Base-by-base conservation (phyloP, 2,113 vertebrate species). In the Parus major region DNA sequence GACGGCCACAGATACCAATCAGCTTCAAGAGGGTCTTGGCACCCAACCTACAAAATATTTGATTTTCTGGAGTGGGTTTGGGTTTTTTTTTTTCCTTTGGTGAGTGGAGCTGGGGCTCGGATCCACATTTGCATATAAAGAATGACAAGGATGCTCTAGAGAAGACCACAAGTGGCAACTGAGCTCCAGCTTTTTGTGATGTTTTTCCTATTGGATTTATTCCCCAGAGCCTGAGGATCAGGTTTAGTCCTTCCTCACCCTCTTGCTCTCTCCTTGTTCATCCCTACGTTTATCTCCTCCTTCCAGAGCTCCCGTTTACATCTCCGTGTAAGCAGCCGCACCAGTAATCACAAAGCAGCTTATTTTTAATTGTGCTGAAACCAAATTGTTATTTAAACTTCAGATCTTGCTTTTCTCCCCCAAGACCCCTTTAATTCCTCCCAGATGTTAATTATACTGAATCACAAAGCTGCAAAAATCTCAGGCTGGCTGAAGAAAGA, bases 391-490 rank as follows among this genome's bases (percentile, higher is more conserved):
- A 94, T 92, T 97, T 97, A 97, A 95, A 95, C 91, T 87, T 82
- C 77, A 89, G 78, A 85, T 95, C 82, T 87, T 6, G 23, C 86
- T 89, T 68, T 85, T 87, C 81, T 92, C 91, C 95, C 95, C 82
- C 71, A 95, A 95, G 90, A 95, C 71, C 91, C 95, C 71, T 91
- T 56, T 88, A 92, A 95, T 95, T 96, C 91, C 94, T 94, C 82
- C 65, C 89, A 92, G 87, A 93, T 85, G 79, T 91, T 97, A 96
- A 94, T 97, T 96, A 94, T 65, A 61, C 46, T 0, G 14, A 92
- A 94, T 50, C 65, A 41, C 65, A 78, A 68, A 86, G 92, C 91
- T 91, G 80, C 47, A 81, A 56, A 75, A 82, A 56, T 69, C 90
- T 92, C 81, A 42, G 59, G 50, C 78, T 92, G 81, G 81, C 29